These are phyloP conservation scores for Sebastes taczanowskii DNA, from an alignment of 2,797 vertebrate species.

Conservation along the genomic window DNA sequence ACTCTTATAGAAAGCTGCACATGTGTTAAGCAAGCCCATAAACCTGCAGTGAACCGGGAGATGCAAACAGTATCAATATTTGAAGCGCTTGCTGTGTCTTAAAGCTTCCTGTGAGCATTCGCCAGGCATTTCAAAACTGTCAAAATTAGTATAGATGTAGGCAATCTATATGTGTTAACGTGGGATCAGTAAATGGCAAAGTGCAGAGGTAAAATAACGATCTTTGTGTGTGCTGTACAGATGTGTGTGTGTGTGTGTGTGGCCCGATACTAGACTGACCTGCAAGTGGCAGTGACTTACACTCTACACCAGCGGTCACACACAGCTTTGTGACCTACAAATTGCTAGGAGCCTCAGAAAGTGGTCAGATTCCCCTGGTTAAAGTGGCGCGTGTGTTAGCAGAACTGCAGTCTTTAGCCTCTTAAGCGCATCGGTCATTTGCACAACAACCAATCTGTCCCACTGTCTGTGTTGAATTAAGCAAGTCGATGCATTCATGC, in stretches of 20 bases:
- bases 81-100: conserved; percentile 13
- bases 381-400: conserved; percentile 31
- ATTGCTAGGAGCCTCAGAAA: conserved; percentile 75
- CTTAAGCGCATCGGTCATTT: conserved; percentile 12
- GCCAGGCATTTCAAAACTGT: not conserved
- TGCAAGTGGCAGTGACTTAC: conserved; percentile 64
- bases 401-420: conserved; percentile 29
- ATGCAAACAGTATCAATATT: conserved; percentile 37
- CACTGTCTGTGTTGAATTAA: conserved; percentile 3
- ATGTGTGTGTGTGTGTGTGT: conserved; percentile 20
- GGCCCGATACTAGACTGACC: conserved; percentile 49
- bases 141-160: conserved; percentile 8
- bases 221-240: conserved; percentile 1
- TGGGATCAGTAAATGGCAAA: conserved; percentile 6
- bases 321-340: conserved; percentile 78
- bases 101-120: conserved; percentile 20
- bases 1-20: conserved; percentile 23
- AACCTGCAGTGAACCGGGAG: conserved; percentile 1
- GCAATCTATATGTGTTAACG: not conserved
- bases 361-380: conserved; percentile 73
- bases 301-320: conserved; percentile 76
- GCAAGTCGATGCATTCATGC: not conserved
- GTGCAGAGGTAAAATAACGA: not conserved
- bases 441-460: conserved; percentile 6
- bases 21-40: conserved; percentile 13